Conservation (phyloP, 2,113 vertebrate genomes). For the Eubucco bourcierii region DNA sequence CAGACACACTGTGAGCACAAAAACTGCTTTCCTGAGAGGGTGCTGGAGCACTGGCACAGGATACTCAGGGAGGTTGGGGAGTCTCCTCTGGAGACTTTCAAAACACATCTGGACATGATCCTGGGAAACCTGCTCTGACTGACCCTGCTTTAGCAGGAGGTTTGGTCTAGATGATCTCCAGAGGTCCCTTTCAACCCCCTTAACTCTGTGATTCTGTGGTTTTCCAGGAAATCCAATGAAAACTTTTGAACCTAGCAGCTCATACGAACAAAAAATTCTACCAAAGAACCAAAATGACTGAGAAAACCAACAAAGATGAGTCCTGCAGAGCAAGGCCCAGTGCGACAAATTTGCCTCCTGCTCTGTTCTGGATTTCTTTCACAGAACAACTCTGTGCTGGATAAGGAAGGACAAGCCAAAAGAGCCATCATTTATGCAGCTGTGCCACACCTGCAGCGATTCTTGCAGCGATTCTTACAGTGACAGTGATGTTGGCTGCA, state of each 20-base stretch:
- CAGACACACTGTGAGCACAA: background rate
- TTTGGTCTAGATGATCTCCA: too few species aligned
- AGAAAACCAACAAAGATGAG: background rate
- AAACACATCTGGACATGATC: too few species aligned
- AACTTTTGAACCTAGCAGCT: background rate
- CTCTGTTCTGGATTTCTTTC: background rate
- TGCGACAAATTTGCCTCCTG: background rate
- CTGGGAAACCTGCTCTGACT: too few species aligned
- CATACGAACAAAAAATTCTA: background rate
- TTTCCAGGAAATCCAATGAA: background rate
- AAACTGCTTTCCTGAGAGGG: background rate
- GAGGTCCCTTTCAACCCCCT: too few species aligned
- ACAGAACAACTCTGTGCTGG: background rate
- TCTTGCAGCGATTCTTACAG: background rate
- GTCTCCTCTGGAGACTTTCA: too few species aligned
- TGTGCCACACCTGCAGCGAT: background rate
- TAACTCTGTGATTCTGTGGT: too few species aligned
- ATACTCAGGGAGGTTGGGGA: too few species aligned
- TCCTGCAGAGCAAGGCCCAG: background rate
- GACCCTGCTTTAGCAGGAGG: too few species aligned
- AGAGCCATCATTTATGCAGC: accelerated
- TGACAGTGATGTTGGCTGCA: background rate
- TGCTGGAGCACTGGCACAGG: too few species aligned
- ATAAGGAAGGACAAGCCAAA: background rate
- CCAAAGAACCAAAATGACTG: accelerated